Conservation (phyloP, 2,888 invertebrate genomes). For the Pomacea canaliculata region DNA sequence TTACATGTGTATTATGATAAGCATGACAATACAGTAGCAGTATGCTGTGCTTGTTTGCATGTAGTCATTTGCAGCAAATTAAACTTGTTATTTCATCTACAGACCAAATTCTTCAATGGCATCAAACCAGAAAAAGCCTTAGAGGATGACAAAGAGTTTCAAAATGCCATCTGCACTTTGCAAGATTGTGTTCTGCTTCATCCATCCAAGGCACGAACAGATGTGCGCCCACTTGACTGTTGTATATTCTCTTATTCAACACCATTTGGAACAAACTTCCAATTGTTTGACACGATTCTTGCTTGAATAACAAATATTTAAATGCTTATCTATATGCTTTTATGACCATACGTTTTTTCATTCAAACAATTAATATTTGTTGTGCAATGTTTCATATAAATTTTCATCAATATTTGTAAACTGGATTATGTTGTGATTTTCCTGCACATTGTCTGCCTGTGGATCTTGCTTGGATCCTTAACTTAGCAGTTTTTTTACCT, state of each 20-base stretch:
- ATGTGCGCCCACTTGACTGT: slow-evolving; percentile 5
- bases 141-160: neutral
- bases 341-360: too few species aligned
- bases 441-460: too few species aligned
- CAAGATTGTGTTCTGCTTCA: neutral
- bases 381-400: too few species aligned
- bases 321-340: too few species aligned
- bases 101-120: slow-evolving; percentile 11
- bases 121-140: slow-evolving; percentile 10
- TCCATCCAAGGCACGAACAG: neutral
- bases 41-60: too few species aligned
- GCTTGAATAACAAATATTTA: neutral
- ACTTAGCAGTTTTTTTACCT: too few species aligned
- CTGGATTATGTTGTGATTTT: too few species aligned
- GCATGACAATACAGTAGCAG: too few species aligned
- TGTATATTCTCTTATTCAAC: slow-evolving; percentile 17
- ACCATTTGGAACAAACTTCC: neutral
- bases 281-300: slow-evolving; percentile 23
- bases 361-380: too few species aligned
- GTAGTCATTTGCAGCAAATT: neutral
- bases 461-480: too few species aligned
- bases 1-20: too few species aligned
- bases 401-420: too few species aligned
- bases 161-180: neutral
- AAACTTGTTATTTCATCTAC: neutral